Percentiles rank a stretch among this genome's conserved stretches.
Conservation (phyloP, 1,140 invertebrate genomes). For the Tenebrio molitor region DNA sequence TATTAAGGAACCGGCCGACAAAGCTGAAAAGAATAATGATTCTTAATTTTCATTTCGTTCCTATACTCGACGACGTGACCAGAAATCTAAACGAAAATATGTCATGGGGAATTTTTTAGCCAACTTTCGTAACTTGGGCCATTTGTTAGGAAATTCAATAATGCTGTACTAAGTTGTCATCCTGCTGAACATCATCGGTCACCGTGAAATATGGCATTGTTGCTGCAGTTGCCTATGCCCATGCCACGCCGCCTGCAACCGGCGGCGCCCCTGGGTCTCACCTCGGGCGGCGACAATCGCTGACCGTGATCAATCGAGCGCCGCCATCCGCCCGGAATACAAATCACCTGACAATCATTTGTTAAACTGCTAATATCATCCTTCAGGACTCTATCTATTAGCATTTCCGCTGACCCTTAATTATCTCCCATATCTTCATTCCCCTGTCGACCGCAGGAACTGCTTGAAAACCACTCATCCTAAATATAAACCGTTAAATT, state of each 20-base stretch:
- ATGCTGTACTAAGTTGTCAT: constrained; percentile 65
- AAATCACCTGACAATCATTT: constrained; percentile 52
- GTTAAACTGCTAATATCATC: constrained; percentile 53
- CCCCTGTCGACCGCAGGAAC: constrained; percentile 6
- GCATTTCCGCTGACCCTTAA: constrained; percentile 49
- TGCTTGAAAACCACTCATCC: not conserved
- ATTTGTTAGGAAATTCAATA: constrained; percentile 67
- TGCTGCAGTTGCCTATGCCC: constrained; percentile 24
- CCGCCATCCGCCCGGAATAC: constrained; percentile 46
- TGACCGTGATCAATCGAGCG: constrained; percentile 49
- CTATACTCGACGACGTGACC: constrained; percentile 64
- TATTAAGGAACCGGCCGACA: constrained; percentile 64
- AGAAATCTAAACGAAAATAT: constrained; percentile 63
- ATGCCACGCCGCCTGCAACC: constrained; percentile 1
- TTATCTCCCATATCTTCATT: constrained; percentile 49
- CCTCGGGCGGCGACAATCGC: constrained; percentile 43
- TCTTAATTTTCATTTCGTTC: constrained; percentile 68
- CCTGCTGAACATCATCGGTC: constrained; percentile 64
- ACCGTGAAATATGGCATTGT: constrained; percentile 63
- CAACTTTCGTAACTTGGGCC: constrained; percentile 61
- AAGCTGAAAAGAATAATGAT: constrained; percentile 68
- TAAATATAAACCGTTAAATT: constrained; percentile 1
- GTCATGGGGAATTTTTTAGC: constrained; percentile 64
- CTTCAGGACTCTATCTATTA: constrained; percentile 50
- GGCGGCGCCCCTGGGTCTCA: constrained; percentile 14